Evolutionary conservation across 1,140 invertebrate species (phyloP).

Genomic region (Sesamia nonagrioides): DNA sequence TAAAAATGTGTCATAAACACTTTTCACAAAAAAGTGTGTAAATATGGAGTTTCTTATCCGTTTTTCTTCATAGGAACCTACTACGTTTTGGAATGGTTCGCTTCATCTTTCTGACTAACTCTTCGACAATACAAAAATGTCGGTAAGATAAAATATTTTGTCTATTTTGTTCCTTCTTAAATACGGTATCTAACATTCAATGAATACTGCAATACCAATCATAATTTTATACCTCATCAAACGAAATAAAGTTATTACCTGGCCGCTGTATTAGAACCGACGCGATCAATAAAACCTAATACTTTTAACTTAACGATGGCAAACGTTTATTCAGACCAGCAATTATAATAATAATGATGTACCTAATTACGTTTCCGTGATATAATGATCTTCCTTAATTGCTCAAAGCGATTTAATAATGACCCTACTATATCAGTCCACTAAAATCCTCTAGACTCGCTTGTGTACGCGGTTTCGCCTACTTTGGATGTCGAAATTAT

Average conservation of each 20-base stretch:
- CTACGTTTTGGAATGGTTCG: too few species aligned
- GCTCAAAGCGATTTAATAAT: neutral
- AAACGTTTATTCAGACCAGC: constrained; percentile 33
- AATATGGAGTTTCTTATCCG: too few species aligned
- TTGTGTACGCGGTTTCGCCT: too few species aligned
- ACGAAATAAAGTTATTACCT: constrained; percentile 4
- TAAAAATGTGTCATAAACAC: too few species aligned
- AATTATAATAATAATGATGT: constrained; percentile 47
- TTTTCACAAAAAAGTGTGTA: too few species aligned
- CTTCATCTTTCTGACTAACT: too few species aligned
- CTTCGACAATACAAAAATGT: too few species aligned
- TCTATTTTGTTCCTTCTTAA: neutral
- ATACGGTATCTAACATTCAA: constrained; percentile 1
- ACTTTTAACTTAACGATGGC: constrained; percentile 33
- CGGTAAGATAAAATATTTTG: too few species aligned
- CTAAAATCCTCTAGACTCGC: neutral
- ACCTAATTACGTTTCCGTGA: constrained; percentile 14
- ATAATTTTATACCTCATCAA: constrained; percentile 32
- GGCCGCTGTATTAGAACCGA: neutral
- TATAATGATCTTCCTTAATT: neutral
- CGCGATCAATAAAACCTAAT: constrained; percentile 33
- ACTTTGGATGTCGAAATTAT: too few species aligned
- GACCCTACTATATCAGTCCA: neutral
- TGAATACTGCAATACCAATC: constrained; percentile 4
- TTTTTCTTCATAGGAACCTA: too few species aligned